These are phyloP conservation scores for Opisthograptis luteolata DNA, from an alignment of 2,888 invertebrate genomes.

Conservation along the genomic window DNA sequence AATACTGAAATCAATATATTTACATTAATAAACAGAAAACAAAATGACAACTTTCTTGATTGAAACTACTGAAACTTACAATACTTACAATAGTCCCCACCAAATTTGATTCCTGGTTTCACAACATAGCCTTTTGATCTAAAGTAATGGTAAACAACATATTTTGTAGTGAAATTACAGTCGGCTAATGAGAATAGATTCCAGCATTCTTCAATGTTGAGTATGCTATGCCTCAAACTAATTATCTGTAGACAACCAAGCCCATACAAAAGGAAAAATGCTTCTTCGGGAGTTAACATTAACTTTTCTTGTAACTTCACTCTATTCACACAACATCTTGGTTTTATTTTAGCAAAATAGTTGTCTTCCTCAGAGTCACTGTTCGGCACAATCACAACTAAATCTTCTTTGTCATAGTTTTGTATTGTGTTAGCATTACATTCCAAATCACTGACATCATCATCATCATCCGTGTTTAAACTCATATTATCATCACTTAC, in stretches of 20 bases:
- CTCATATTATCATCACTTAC: slow-evolving; percentile 69
- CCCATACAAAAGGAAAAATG: slow-evolving; percentile 88
- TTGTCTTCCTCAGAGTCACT: slow-evolving; percentile 87
- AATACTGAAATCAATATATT: slow-evolving; percentile 86
- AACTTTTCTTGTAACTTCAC: slow-evolving; percentile 86
- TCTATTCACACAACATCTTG: slow-evolving; percentile 84
- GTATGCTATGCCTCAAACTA: slow-evolving; percentile 73
- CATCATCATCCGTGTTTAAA: slow-evolving; percentile 40
- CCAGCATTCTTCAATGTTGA: slow-evolving; percentile 84
- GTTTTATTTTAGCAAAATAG: slow-evolving; percentile 85
- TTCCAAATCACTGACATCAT: slow-evolving; percentile 39
- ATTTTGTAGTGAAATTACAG: slow-evolving; percentile 86
- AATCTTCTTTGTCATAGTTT: slow-evolving; percentile 56
- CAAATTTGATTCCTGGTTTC: slow-evolving; percentile 94
- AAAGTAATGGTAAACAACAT: slow-evolving; percentile 93
- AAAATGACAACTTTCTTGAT: not conserved
- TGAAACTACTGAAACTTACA: not conserved
- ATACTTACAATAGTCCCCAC: slow-evolving; percentile 93
- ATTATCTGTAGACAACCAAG: slow-evolving; percentile 87
- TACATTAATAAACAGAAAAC: not conserved
- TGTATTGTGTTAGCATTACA: slow-evolving; percentile 40
- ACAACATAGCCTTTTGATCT: slow-evolving; percentile 96
- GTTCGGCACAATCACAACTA: slow-evolving; percentile 86
- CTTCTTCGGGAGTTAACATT: slow-evolving; percentile 89
- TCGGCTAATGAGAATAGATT: slow-evolving; percentile 84